Evolutionary conservation across 2,888 invertebrate genomes (phyloP).

Genomic region (Phorcus lineatus): DNA sequence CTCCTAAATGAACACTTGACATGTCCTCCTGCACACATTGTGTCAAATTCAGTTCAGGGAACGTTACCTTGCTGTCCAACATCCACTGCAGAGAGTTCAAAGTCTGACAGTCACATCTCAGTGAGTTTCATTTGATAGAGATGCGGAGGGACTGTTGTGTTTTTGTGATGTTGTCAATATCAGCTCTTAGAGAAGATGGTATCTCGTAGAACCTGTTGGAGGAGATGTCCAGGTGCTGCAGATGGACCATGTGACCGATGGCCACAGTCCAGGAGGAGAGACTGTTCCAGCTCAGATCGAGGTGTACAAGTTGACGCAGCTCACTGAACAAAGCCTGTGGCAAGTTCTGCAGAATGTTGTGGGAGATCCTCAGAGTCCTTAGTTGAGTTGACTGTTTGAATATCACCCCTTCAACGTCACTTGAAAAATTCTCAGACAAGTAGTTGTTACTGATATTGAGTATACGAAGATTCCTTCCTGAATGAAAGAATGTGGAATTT

Average conservation of each 20-base stretch:
- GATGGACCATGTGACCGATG: constrained; percentile 21
- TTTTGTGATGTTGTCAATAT: not conserved
- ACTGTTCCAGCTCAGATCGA: constrained; percentile 34
- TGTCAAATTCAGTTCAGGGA: not conserved
- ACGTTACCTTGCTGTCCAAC: not conserved
- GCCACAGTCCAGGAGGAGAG: constrained; percentile 28
- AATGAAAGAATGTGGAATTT: not conserved
- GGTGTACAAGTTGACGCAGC: constrained; percentile 4
- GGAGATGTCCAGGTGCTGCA: constrained; percentile 23
- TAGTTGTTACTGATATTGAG: constrained; percentile 32
- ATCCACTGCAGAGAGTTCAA: not conserved
- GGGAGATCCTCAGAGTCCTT: constrained; percentile 26
- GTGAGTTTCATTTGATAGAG: not conserved
- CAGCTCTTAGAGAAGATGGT: not conserved
- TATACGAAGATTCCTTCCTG: not conserved
- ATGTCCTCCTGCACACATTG: not conserved
- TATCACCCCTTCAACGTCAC: constrained; percentile 17
- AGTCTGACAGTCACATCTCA: not conserved
- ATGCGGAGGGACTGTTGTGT: not conserved
- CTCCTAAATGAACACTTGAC: not conserved
- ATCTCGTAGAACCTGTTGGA: constrained; percentile 27
- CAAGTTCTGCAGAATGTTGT: constrained; percentile 23
- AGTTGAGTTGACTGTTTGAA: constrained; percentile 26
- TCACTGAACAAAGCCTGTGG: constrained; percentile 28
- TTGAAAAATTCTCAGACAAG: constrained; percentile 21